Evolutionary conservation across 2,888 invertebrate species (phyloP), one percentile per base, ranked within the genome.

Genomic region (Cephus spinipes): DNA sequence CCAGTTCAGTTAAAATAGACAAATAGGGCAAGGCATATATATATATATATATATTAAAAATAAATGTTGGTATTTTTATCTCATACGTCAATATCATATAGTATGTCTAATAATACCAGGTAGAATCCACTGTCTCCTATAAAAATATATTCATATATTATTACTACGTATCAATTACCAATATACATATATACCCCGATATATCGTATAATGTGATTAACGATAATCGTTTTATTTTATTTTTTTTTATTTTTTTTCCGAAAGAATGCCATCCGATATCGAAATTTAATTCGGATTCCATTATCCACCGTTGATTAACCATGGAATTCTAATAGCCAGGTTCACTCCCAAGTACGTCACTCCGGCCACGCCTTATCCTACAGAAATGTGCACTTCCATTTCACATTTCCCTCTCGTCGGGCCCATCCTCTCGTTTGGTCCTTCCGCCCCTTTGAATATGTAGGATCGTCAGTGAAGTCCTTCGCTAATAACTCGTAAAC

Each of bases 341-440:
- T 55, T 23, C 40, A 23, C 81, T 77, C 75, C 73, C 55, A 4
- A 71, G 73, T 77, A 75, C 78, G 77, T 82, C 77, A 79, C 76
- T 75, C 81, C 82, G 79, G 76, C 80, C 79, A 73, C 80, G 75
- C 77, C 82, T 79, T 83, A 15, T 55, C 15, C 81, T 75, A 81
- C 81, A 77, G 75, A 79, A 81, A 79, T 80, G 34, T 83, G 77
- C 79, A 68, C 77, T 76, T 80, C 81, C 82, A 55, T 23, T 55
- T 55, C 23, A 55, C 40, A 23, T 55, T 55, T 23, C 6, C 40
- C 23, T 23, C 23, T 23, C 23, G 1, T 15, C 40, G 23, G 40
- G 40, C 23, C 23, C 40, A 23, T 55, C 40, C 40, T 15, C 82
- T 74, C 34, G 76, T 76, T 75, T 78, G 74, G 71, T 73, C 78